Evolutionary conservation across 2,888 invertebrate species (phyloP).

Genomic region (Mactromeris polynyma): DNA sequence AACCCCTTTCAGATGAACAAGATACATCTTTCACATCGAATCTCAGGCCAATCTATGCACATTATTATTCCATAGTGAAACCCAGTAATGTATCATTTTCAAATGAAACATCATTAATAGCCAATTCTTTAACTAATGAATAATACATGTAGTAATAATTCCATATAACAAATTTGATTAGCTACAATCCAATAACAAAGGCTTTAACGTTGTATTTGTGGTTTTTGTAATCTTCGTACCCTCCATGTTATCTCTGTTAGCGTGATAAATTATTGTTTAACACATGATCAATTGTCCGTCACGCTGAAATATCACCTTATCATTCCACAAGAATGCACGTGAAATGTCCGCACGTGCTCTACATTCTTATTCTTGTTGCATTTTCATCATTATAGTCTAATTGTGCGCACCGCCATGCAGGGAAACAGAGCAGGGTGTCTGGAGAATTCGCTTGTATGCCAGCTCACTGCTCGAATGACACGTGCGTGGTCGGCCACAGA

Average conservation of each 20-base stretch:
- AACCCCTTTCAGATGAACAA: too few relatives aligned
- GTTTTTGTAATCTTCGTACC: background rate
- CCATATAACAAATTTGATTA: background rate
- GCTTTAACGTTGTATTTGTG: background rate
- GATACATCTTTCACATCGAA: too few relatives aligned
- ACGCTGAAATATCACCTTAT: conserved; percentile 45
- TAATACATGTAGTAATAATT: too few relatives aligned
- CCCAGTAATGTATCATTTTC: too few relatives aligned
- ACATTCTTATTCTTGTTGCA: conserved; percentile 47
- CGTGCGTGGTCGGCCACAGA: conserved; percentile 6
- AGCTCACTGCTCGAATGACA: background rate
- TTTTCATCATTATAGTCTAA: conserved; percentile 61
- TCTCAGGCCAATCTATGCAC: too few relatives aligned
- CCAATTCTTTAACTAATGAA: too few relatives aligned
- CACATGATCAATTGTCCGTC: conserved; percentile 47
- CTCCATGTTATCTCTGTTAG: background rate
- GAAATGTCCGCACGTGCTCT: conserved; percentile 52
- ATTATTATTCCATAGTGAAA: too few relatives aligned
- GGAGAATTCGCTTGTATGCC: conserved; percentile 10
- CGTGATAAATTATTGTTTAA: conserved; percentile 43
- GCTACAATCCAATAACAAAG: background rate
- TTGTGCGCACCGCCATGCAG: conserved; percentile 53
- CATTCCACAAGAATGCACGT: conserved; percentile 59
- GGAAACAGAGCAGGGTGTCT: conserved; percentile 3
- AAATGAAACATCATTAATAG: too few relatives aligned